A percentile compares a stretch with the other conserved stretches of the same genome.
Conservation (phyloP, 1,140 invertebrate genomes). For the Idris sp. region DNA sequence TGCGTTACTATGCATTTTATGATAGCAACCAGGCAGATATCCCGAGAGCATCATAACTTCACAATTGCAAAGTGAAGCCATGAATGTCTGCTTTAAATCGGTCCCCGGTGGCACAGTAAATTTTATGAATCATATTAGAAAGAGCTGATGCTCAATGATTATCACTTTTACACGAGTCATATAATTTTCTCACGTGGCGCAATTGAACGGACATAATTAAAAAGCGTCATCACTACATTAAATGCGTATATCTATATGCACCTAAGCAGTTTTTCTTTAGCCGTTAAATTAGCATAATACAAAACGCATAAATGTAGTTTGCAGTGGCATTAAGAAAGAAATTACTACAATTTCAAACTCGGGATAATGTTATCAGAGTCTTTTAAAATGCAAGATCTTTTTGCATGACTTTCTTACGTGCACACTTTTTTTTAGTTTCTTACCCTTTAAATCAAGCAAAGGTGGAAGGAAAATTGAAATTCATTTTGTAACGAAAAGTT, state of each 20-base stretch:
- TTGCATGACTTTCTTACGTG: constrained; percentile 28
- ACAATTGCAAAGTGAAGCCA: constrained; percentile 53
- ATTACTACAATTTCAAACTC: constrained; percentile 51
- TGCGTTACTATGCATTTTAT: constrained; percentile 59
- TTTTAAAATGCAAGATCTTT: constrained; percentile 45
- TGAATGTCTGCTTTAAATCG: constrained; percentile 59
- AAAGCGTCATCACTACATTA: constrained; percentile 2
- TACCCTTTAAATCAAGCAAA: constrained; percentile 36
- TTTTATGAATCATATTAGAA: constrained; percentile 62
- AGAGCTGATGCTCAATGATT: constrained; percentile 30
- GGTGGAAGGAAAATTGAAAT: constrained; percentile 31
- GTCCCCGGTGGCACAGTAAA: constrained; percentile 55
- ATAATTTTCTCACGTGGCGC: constrained; percentile 16
- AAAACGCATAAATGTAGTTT: constrained; percentile 14
- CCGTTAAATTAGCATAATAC: constrained; percentile 24
- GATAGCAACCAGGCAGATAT: constrained; percentile 37
- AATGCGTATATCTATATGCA: no score
- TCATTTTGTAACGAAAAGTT: no score
- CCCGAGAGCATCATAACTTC: constrained; percentile 54
- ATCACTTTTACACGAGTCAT: constrained; percentile 18
- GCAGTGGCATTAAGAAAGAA: constrained; percentile 36
- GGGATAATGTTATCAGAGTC: constrained; percentile 51
- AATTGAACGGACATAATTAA: constrained; percentile 27
- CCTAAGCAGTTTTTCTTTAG: no score
- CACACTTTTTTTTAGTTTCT: constrained; percentile 5